These are phyloP conservation scores for Dynastes hyllus DNA, from an alignment of 2,888 invertebrate genomes.

Conservation along the genomic window DNA sequence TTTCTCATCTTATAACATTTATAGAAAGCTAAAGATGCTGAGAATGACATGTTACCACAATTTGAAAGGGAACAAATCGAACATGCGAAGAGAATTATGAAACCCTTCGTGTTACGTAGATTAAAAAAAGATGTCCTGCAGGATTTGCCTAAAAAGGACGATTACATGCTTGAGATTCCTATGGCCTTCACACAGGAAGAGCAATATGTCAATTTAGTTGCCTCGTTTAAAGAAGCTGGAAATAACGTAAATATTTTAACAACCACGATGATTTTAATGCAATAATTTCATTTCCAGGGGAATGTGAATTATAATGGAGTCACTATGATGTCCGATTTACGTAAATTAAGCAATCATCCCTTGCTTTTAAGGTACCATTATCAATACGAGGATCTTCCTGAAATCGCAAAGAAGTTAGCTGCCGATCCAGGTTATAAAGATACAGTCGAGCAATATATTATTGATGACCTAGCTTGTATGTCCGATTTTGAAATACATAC, in stretches of 20 bases:
- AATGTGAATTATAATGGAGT: slow-evolving; percentile 78
- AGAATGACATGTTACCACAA: slow-evolving; percentile 78
- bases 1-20: slow-evolving; percentile 54
- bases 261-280: neutral
- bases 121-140: slow-evolving; percentile 90
- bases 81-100: slow-evolving; percentile 96
- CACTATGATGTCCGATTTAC: slow-evolving; percentile 93
- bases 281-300: slow-evolving; percentile 57
- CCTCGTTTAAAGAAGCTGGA: slow-evolving; percentile 78
- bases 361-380: slow-evolving; percentile 86
- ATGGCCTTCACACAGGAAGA: slow-evolving; percentile 83
- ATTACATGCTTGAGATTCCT: slow-evolving; percentile 78
- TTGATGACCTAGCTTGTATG: slow-evolving; percentile 90
- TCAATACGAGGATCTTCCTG: slow-evolving; percentile 75
- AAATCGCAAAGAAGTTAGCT: slow-evolving; percentile 82
- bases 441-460: slow-evolving; percentile 84
- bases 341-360: slow-evolving; percentile 96
- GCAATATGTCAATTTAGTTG: slow-evolving; percentile 84
- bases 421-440: slow-evolving; percentile 82
- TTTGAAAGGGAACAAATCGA: slow-evolving; percentile 93
- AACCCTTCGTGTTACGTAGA: slow-evolving; percentile 93
- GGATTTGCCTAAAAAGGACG: slow-evolving; percentile 89
- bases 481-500: slow-evolving; percentile 95
- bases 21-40: slow-evolving; percentile 74
- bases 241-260: slow-evolving; percentile 70